Percentiles rank a stretch among this genome's conserved stretches.
Conservation (phyloP, 35 echinoderm and acorn worm species). For the Stichopus chloronotus region DNA sequence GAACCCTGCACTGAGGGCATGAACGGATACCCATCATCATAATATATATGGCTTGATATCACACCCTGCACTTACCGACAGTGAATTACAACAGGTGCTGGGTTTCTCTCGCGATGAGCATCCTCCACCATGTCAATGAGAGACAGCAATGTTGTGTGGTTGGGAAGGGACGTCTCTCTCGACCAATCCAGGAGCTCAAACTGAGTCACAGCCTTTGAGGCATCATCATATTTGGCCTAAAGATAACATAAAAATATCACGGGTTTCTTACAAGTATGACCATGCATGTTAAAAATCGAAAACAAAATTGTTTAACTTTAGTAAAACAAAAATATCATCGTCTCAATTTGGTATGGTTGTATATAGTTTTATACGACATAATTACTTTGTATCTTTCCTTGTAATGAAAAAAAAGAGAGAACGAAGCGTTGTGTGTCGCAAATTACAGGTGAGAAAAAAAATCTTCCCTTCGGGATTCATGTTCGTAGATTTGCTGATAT, state of each 20-base stretch:
- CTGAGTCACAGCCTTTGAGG: neutral
- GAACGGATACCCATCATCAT: neutral
- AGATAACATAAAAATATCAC: neutral
- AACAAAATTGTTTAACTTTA: no score
- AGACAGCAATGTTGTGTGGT: neutral
- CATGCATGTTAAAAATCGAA: no score
- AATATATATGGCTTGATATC: neutral
- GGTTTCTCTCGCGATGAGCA: neutral
- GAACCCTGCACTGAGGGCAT: neutral
- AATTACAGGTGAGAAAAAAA: no score
- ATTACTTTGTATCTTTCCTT: no score
- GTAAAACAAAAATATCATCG: no score
- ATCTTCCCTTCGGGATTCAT: no score
- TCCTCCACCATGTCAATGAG: slow-evolving; percentile 37
- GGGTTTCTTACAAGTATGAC: no score
- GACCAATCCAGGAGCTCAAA: slow-evolving; percentile 4
- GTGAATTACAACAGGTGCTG: slow-evolving; percentile 28
- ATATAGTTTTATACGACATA: no score
- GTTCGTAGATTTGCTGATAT: no score
- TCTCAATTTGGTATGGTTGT: no score
- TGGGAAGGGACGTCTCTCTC: neutral
- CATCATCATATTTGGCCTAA: neutral
- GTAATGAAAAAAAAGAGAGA: no score
- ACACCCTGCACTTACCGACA: slow-evolving; percentile 19
- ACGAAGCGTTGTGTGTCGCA: no score